Evolutionary conservation across 2,888 invertebrate species (phyloP).

Genomic region (Callimorpha dominula): DNA sequence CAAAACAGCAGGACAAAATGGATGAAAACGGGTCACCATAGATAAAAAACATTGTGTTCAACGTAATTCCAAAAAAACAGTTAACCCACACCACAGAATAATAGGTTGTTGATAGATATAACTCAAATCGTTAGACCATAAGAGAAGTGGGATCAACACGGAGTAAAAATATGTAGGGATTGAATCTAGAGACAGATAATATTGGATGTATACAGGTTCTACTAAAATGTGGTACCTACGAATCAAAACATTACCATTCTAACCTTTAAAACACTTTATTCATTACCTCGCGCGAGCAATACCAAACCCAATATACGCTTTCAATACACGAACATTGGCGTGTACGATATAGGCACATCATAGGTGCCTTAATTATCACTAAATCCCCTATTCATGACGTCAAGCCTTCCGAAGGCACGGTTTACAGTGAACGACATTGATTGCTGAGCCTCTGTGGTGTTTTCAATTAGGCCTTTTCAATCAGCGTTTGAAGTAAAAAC

Average conservation of each 20-base stretch:
- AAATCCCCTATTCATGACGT: conserved; percentile 57
- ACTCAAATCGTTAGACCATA: too few relatives aligned
- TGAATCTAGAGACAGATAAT: too few relatives aligned
- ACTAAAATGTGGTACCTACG: neutral
- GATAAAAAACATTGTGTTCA: too few relatives aligned
- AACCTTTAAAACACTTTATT: neutral
- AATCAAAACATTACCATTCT: neutral
- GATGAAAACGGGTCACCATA: too few relatives aligned
- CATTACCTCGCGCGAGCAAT: neutral
- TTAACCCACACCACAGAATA: too few relatives aligned
- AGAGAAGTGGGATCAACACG: too few relatives aligned
- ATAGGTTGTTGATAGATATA: too few relatives aligned
- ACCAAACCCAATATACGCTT: neutral
- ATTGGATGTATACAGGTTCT: neutral
- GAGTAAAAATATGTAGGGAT: too few relatives aligned
- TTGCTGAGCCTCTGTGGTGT: conserved; percentile 58
- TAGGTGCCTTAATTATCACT: conserved; percentile 58
- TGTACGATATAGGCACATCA: conserved; percentile 18
- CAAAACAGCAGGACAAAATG: too few relatives aligned
- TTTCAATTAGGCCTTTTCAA: conserved; percentile 70
- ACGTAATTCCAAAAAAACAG: too few relatives aligned
- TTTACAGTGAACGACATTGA: conserved; percentile 58
- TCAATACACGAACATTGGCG: conserved; percentile 11
- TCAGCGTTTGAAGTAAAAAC: conserved; percentile 54
- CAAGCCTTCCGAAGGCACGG: conserved; percentile 43